Evolutionary conservation across 2,797 vertebrate species (phyloP), one percentile per base, ranked within the genome.

Genomic region (Cottoperca gobio): DNA sequence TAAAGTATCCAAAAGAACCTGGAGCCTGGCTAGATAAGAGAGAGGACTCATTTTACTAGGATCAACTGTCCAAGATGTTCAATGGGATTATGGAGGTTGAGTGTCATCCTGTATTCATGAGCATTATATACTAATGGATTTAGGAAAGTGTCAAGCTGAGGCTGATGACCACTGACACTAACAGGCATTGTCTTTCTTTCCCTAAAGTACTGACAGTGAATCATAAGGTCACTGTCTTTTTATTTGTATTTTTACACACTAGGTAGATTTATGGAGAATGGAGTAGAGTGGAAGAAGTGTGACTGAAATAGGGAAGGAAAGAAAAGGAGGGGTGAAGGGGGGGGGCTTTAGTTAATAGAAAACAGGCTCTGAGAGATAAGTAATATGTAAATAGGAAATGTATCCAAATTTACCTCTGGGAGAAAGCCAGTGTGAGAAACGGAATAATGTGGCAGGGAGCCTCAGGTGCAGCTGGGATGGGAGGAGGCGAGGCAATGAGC

Each of bases 391-490:
- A 92, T 88, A 91, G 87, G 88, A 90, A 93, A 92, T 92, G 77
- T 94, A 86, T 94, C 92, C 94, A 95, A 94, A 95, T 95, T 90
- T 95, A 93, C 93, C 94, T 93, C 88, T 91, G 89, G 87, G 86
- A 86, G 57, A 80, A 87, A 88, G 68, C 72, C 48, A 57, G 81
- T 74, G 58, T 89, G 85, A 88, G 81, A 88, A 88, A 86, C 67
- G 69, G 90, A 87, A 85, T 85, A 87, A 89, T 86, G 86, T 90
- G 87, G 84, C 83, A 86, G 87, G 89, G 84, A 87, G 92, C 88
- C 94, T 96, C 96, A 97, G 96, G 96, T 97, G 95, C 95, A 91
- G 89, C 92, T 94, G 84, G 53, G 84, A 93, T 89, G 85, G 85
- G 84, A 92, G 89, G 91, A 92, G 86, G 79, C 69, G 62, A 88